Conservation (phyloP, 2,888 invertebrate genomes). For the Apodemia duryi region DNA sequence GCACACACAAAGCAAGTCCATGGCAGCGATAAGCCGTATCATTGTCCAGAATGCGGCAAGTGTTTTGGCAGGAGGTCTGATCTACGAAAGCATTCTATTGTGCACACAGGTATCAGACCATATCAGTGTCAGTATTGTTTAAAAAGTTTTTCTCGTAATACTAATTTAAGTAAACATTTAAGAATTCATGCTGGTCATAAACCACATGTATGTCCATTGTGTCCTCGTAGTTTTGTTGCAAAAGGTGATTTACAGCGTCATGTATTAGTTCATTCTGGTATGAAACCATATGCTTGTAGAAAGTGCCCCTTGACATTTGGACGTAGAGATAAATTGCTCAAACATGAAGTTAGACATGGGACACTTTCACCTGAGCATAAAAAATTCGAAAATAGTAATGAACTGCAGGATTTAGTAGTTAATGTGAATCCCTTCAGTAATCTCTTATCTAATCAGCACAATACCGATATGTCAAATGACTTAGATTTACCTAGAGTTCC, state of each 20-base stretch:
- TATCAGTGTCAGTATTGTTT: constrained; percentile 85
- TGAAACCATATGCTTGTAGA: constrained; percentile 82
- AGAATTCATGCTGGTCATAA: constrained; percentile 85
- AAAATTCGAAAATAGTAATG: constrained; percentile 52
- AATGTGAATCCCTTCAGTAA: constrained; percentile 80
- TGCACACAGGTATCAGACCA: constrained; percentile 87
- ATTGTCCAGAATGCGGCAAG: constrained; percentile 84
- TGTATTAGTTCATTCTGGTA: constrained; percentile 82
- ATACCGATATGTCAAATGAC: constrained; percentile 48
- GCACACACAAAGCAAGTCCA: constrained; percentile 84
- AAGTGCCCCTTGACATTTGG: constrained; percentile 84
- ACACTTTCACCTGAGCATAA: constrained; percentile 51
- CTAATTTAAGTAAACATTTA: constrained; percentile 87
- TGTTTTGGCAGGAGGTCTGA: constrained; percentile 85
- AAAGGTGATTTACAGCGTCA: constrained; percentile 83
- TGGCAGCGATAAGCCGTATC: constrained; percentile 84
- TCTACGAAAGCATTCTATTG: constrained; percentile 85
- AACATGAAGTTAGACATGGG: constrained; percentile 83
- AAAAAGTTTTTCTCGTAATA: constrained; percentile 87
- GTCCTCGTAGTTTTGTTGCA: constrained; percentile 85
- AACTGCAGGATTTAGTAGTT: constrained; percentile 78
- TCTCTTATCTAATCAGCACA: constrained; percentile 54
- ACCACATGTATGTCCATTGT: constrained; percentile 85
- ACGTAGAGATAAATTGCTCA: constrained; percentile 82
- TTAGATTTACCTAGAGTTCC: constrained; percentile 73